Conservation (phyloP, 1,140 invertebrate species). For the Drosophila micromelanica region DNA sequence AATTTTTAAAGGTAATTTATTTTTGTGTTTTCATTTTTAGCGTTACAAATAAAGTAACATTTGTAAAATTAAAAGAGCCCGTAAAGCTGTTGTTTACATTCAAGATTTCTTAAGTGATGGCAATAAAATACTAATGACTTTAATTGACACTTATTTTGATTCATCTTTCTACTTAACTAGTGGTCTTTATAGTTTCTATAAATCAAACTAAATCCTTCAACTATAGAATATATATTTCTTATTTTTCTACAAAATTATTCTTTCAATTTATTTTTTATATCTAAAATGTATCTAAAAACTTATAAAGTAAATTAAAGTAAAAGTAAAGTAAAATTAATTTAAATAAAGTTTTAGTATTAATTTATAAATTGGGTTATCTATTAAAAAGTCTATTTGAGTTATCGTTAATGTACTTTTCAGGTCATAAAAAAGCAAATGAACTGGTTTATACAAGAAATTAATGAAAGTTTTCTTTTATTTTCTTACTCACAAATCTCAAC, state of each 20-base stretch:
- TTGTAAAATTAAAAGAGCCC: not conserved
- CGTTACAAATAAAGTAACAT: conserved; percentile 1
- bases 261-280: no score
- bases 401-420: no score
- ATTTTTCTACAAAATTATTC: no score
- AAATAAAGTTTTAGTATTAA: no score
- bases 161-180: not conserved
- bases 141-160: not conserved
- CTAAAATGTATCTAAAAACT: no score
- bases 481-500: not conserved
- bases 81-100: not conserved
- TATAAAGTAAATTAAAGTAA: no score
- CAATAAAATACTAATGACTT: not conserved
- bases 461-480: not conserved
- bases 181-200: not conserved
- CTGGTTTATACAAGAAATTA: no score
- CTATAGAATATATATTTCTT: no score
- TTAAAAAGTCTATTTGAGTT: no score
- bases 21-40: not conserved
- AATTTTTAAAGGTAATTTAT: not conserved
- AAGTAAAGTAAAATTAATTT: no score
- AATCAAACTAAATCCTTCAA: not conserved
- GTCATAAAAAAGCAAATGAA: no score
- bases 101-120: not conserved
- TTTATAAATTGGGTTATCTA: not conserved